A percentile compares a stretch with the other conserved stretches of the same genome.
Conservation (phyloP, 2,797 vertebrate genomes). For the Syngnathus acus region DNA sequence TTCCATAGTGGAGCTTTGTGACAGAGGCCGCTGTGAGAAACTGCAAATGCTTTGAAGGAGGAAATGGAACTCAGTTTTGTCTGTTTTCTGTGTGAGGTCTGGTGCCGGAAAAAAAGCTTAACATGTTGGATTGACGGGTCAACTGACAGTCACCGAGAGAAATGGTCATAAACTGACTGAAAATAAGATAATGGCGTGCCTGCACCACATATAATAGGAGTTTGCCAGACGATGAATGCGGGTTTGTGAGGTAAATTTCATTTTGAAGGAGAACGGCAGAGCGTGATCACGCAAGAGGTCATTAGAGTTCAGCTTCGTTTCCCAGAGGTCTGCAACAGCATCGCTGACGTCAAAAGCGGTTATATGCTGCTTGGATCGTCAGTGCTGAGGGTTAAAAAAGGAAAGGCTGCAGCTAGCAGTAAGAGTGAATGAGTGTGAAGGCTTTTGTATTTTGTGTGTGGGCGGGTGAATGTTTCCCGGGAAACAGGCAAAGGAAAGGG, state of each 20-base stretch:
- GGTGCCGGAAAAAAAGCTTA: neutral
- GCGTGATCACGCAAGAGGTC: neutral
- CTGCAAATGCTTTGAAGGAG: neutral
- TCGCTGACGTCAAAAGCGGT: neutral
- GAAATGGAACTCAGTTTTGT: neutral
- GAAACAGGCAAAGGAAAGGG: neutral
- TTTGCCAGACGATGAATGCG: no score
- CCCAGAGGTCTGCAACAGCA: neutral
- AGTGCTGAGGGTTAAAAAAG: neutral
- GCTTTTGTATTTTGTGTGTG: neutral
- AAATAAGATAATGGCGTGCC: neutral
- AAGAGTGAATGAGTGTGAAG: constrained; percentile 1
- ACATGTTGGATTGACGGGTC: neutral
- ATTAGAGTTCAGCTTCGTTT: neutral
- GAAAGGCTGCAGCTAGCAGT: neutral
- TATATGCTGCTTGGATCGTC: neutral
- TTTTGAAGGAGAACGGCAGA: neutral
- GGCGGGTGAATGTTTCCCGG: constrained; percentile 1
- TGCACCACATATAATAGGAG: no score
- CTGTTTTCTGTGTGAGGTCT: neutral
- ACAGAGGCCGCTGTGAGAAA: neutral
- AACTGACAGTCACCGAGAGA: neutral
- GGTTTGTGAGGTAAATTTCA: no score
- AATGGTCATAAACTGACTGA: neutral
- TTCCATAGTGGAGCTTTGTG: neutral